phyloP scores from a whole-genome alignment of 2,888 invertebrate genomes.

The Seira ritae region DNA sequence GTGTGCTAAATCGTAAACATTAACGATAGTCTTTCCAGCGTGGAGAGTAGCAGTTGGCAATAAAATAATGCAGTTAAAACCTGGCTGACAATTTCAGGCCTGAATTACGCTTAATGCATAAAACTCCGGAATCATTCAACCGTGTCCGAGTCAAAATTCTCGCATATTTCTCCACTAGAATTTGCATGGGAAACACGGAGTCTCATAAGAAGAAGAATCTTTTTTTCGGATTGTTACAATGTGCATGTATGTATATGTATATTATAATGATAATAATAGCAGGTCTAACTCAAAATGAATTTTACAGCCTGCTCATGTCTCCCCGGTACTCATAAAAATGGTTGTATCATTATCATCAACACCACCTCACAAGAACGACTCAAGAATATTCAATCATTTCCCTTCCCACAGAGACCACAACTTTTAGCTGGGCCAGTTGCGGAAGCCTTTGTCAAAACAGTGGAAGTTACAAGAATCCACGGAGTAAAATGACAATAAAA shows the following conservation, averaged over 20 bases:
- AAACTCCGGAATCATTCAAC: not conserved
- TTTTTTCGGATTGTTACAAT: no score
- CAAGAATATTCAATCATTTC: slow-evolving; percentile 38
- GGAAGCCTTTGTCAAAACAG: not conserved
- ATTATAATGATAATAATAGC: slow-evolving; percentile 25
- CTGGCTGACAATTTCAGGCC: not conserved
- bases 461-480: not conserved
- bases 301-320: slow-evolving; percentile 48
- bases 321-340: slow-evolving; percentile 26
- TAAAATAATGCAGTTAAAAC: not conserved
- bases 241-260: no score
- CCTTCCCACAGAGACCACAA: slow-evolving; percentile 13
- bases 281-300: slow-evolving; percentile 34
- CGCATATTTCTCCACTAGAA: not conserved
- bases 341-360: slow-evolving; percentile 5
- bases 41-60: not conserved
- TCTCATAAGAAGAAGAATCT: not conserved
- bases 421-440: not conserved
- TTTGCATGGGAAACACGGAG: slow-evolving; percentile 7
- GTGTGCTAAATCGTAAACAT: no score
- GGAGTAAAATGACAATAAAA: not conserved
- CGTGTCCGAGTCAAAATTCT: not conserved
- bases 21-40: not conserved
- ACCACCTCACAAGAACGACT: not conserved
- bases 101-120: not conserved